Evolutionary conservation across 2,797 vertebrate species (phyloP), one percentile per base, ranked within the genome.

Genomic region (Miichthys miiuy): DNA sequence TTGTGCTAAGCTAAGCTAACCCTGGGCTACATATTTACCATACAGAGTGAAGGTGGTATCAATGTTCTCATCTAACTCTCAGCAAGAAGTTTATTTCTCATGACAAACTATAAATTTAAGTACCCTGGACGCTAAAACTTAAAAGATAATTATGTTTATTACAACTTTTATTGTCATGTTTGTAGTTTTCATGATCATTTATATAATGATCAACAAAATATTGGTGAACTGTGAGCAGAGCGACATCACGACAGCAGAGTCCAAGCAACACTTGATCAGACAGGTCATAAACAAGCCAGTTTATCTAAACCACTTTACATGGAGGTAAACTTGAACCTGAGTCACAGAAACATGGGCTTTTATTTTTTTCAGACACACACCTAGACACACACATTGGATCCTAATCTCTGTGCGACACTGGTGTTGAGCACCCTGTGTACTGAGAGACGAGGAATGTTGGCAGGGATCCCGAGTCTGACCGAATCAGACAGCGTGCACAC

Each of bases 401-500:
- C 62, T 91, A 88, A 91, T 93, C 92, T 90, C 68, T 83, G 82
- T 88, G 87, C 68, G 84, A 87, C 87, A 73, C 79, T 88, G 80
- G 80, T 77, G 84, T 88, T 83, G 65, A 88, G 90, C 77, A 92
- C 87, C 87, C 87, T 81, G 87, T 92, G 91, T 94, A 93, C 91
- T 89, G 83, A 91, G 82, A 89, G 85, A 89, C 57, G 83, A 89
- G 89, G 92, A 93, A 93, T 93, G 90, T 93, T 94, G 94, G 94
- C 92, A 80, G 84, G 80, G 79, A 85, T 92, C 90, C 91, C 38
- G 72, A 89, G 82, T 87, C 88, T 91, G 91, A 92, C 90, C 88
- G 76, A 88, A 88, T 85, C 80, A 87, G 88, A 90, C 54, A 23
- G 21, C 25, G 17, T 25, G 17, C 70, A 42, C 75, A 42, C 71